Evolutionary conservation across 2,113 vertebrate genomes (phyloP), one percentile per base, ranked within the genome.

Genomic region (Aix galericulata): DNA sequence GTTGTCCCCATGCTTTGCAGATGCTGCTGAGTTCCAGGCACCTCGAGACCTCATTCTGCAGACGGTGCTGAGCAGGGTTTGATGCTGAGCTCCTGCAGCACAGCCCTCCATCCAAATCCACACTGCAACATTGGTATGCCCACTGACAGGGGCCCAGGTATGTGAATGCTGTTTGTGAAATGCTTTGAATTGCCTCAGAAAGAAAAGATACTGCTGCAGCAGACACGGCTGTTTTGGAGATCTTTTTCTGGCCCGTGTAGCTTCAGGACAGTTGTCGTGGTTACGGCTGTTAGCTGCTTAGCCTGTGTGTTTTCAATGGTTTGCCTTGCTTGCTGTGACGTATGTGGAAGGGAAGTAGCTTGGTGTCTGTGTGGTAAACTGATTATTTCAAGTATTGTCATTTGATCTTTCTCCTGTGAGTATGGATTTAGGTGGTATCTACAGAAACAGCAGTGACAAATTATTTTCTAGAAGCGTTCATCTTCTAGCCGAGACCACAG

Each of bases 361-460:
- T 67, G 69, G 60, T 77, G 34, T 64, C 76, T 88, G 60, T 56
- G 46, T 1, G 1, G 90, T 56, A 91, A 88, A 69, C 60, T 63
- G 20, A 82, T 95, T 94, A 86, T 90, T 94, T 75, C 72, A 67
- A 60, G 73, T 90, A 74, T 74, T 93, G 89, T 83, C 50, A 74
- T 67, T 78, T 91, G 89, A 81, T 79, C 89, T 84, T 86, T 74
- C 73, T 88, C 64, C 42, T 71, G 17, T 86, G 76, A 91, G 85
- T n/a, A 44, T 1, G 42, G 73, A 91, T 96, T 97, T 93, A 69
- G 56, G 64, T 68, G 56, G 64, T 68, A 86, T 42, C 64, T 74
- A 72, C 82, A 88, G 89, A 74, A 79, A 60, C 32, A 77, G 80
- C 68, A 81, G 34, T 6, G 48, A 84, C 83, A 64, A 88, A 86